Conservation (phyloP, 2,113 vertebrate genomes). For the Trochalopteron elliotii region DNA sequence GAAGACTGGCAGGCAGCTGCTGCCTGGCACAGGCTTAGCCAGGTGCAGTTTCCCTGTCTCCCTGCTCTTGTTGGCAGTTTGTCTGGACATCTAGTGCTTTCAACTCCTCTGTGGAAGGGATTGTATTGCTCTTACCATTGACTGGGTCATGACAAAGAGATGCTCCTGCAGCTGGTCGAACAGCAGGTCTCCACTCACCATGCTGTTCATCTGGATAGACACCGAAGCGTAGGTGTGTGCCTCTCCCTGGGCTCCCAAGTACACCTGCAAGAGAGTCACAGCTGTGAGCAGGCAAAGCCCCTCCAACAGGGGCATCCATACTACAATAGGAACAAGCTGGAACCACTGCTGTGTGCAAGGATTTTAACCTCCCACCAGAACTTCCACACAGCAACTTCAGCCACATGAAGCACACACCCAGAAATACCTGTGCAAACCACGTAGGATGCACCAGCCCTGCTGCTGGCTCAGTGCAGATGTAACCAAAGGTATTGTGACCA, state of each 20-base stretch:
- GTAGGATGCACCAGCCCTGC: neutral
- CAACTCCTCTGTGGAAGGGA: neutral
- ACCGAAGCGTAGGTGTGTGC: conserved; percentile 81
- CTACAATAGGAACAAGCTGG: neutral
- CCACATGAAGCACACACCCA: rapidly evolving
- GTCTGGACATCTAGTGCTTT: neutral
- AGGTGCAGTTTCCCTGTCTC: neutral
- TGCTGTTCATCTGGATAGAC: conserved; percentile 79
- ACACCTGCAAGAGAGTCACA: conserved; percentile 78
- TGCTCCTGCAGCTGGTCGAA: conserved; percentile 88
- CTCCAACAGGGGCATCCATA: neutral
- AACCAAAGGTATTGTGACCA: neutral
- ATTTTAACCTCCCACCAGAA: neutral
- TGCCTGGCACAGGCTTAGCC: neutral
- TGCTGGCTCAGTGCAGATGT: neutral
- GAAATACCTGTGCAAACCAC: neutral
- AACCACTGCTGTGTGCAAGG: neutral
- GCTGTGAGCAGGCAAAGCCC: neutral
- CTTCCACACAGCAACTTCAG: neutral
- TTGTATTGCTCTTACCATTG: conserved; percentile 77
- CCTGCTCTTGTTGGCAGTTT: rapidly evolving
- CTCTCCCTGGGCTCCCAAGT: conserved; percentile 81
- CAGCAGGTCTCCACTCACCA: conserved; percentile 87
- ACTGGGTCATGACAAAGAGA: conserved; percentile 91
- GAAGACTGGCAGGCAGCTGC: neutral